phyloP scores from a whole-genome alignment of 1,140 invertebrate species.

The Drosophila melanogaster region Release_6_plus_ISO1_MT NC_004354.4:19903001-19903500 shows the following conservation, averaged over 20 bases:
- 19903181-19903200: slow-evolving; percentile 69
- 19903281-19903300: background rate
- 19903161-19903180: slow-evolving; percentile 65
- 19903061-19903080: slow-evolving; percentile 83
- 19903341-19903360: background rate
- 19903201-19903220: slow-evolving; percentile 20
- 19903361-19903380: slow-evolving; percentile 64
- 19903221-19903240: slow-evolving; percentile 28
- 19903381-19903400: slow-evolving; percentile 62
- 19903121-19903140: slow-evolving; percentile 64
- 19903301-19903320: background rate
- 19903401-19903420: slow-evolving; percentile 66
- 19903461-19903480: slow-evolving; percentile 81
- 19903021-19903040: slow-evolving; percentile 62
- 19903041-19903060: slow-evolving; percentile 79
- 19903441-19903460: slow-evolving; percentile 73
- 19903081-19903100: slow-evolving; percentile 73
- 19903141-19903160: slow-evolving; percentile 74
- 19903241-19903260: slow-evolving; percentile 14
- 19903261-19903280: background rate
- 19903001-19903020: slow-evolving; percentile 70
- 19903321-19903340: background rate
- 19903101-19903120: slow-evolving; percentile 69
- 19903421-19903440: slow-evolving; percentile 61
- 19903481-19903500: slow-evolving; percentile 43